Evolutionary conservation across 2,113 vertebrate genomes (phyloP), one percentile per base, ranked within the genome.

Genomic region (Crocuta crocuta): DNA sequence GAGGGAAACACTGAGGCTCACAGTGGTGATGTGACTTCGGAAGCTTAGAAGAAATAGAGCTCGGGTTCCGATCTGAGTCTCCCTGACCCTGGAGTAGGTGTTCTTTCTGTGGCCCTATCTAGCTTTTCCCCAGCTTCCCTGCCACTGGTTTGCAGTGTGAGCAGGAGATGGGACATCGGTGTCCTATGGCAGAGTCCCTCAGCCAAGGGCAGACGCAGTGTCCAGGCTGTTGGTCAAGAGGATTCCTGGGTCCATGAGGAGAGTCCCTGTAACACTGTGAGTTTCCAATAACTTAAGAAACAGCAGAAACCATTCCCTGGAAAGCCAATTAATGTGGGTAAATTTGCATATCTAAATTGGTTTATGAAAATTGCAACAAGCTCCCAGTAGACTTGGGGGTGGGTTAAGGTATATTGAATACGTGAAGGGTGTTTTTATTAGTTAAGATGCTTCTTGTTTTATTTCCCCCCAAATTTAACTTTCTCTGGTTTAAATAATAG

Each of bases 291-390:
- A 92, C 31, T 53, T 80, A 43, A 53, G 66, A 81, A 66, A 78
- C 15, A 43, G 39, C 24, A 61, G 71, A 85, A 58, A 43, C 2
- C 10, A 28, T 45, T 84, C 50, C 71, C 82, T 5, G 8, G 81
- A 80, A 78, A 94, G 43, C 35, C 81, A 88, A 71, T 94, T 94
- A 93, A 71, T 48, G 43, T 35, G 33, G 88, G 28, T 43, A 10
- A 61, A 96, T 89, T 95, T 97, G 66, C 92, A 85, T 91, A 81
- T 83, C 66, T 85, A 95, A 95, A 81, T 83, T 28, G 28, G 35
- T 43, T 76, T 78, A 58, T 50, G 50, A 90, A 85, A 61, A 73
- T 24, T 45, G 13, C 79, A 39, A 93, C 76, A 78, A n/a, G 45
- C 71, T 94, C 85, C 81, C 82, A 21, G 55, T 15, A 73, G 80